Evolutionary conservation across 2,113 vertebrate species (phyloP), one percentile per base, ranked within the genome.

Genomic region (Pedionomus torquatus): DNA sequence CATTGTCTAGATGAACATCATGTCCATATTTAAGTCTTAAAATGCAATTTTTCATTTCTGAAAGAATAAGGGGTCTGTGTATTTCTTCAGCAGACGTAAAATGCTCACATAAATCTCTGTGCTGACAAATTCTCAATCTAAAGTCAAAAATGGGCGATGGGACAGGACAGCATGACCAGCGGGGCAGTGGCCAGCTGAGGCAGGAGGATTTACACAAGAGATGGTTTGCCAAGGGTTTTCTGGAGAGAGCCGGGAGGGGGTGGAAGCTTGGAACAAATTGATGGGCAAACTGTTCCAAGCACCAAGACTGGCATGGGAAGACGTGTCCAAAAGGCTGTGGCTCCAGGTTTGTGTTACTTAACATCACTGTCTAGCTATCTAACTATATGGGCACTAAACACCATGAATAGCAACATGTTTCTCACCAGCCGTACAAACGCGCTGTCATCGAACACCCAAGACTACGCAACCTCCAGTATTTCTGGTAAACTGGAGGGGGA

Each of bases 291-390:
- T 69, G 83, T 97, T 92, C 93, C 90, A 85, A 61, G 90, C 57
- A 82, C 76, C 89, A 71, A 82, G 72, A 75, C 0, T 69, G 80
- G 80, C 77, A 93, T 15, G 37, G 61, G 49, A 93, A 90, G 86
- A 84, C 0, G 24, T 2, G 25, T 69, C 89, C 74, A 57, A 76
- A 86, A 89, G 77, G 33, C 86, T 49, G 20, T 10, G 37, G 68
- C 91, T 93, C 72, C 70, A 89, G 61, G 87, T 93, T 93, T 94
- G 83, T 77, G 55, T 94, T 91, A 90, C 88, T 93, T 81, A 81
- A 81, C 90, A 93, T 95, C 90, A 65, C 80, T 55, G 86, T 83
- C 95, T 95, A 83, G 83, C 94, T 79, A 84, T 92, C 83, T 43
- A 51, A 64, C 43, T 28, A 17, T 2, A 89, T n/a, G 61, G 83